Conservation (phyloP, 2,797 vertebrate genomes). For the Presbytis comata region DNA sequence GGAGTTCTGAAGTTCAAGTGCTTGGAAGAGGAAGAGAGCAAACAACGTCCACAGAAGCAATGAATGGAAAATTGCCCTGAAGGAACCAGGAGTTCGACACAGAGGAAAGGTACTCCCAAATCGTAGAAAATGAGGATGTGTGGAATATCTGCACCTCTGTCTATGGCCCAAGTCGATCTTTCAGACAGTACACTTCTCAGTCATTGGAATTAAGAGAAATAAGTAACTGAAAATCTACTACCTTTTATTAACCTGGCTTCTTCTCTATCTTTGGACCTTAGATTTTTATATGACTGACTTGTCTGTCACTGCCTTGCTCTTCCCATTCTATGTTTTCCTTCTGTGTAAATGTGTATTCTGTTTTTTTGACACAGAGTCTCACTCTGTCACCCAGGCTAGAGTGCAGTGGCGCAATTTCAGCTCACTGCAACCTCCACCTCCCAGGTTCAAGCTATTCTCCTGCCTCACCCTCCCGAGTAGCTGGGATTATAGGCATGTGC, state of each 20-base stretch:
- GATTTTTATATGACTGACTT: not conserved
- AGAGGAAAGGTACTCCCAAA: not conserved
- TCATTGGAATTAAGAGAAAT: not conserved
- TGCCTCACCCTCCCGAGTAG: not conserved
- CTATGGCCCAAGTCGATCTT: not conserved
- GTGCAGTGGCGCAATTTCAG: not conserved
- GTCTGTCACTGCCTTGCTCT: not conserved
- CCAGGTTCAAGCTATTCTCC: not conserved
- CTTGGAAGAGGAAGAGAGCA: not conserved
- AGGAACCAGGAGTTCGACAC: not conserved
- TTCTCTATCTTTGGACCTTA: not conserved
- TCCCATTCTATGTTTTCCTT: not conserved
- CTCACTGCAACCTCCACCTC: not conserved
- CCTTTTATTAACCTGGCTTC: not conserved
- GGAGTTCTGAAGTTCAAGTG: not conserved
- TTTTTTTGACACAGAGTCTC: not conserved
- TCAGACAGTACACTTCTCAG: not conserved
- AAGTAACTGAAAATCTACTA: not conserved
- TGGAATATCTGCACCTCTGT: rapidly evolving
- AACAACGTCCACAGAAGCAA: not conserved
- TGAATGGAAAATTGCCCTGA: rapidly evolving
- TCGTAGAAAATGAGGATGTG: rapidly evolving
- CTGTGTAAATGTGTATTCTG: not conserved
- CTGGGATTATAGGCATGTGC: not conserved
- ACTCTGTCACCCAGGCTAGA: not conserved